Conservation (phyloP, 2,113 vertebrate species). For the Periophthalmodon schlosseri region DNA sequence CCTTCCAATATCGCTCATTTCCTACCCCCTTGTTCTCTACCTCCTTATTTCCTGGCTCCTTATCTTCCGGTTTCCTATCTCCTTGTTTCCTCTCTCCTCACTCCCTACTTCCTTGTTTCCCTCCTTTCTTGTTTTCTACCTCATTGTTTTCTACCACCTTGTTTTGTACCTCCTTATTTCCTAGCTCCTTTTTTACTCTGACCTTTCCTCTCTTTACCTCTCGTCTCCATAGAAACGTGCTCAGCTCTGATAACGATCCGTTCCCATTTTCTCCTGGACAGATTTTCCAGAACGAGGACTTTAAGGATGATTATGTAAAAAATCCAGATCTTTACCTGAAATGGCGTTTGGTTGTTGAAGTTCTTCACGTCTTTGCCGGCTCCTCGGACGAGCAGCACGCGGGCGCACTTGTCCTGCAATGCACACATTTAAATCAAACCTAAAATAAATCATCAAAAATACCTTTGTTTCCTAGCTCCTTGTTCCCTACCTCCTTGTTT, state of each 20-base stretch:
- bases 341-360: slow-evolving; percentile 93
- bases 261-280: neutral
- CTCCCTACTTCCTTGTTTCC: too few species aligned
- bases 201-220: neutral
- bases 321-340: slow-evolving; percentile 82
- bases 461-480: neutral
- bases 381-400: slow-evolving; percentile 90
- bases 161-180: neutral
- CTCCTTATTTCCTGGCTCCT: too few species aligned
- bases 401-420: slow-evolving; percentile 88
- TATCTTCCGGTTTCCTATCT: too few species aligned
- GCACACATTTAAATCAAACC: neutral
- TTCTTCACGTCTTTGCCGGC: slow-evolving; percentile 94
- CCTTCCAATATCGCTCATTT: too few species aligned
- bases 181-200: neutral
- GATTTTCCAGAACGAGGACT: neutral
- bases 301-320: too few species aligned
- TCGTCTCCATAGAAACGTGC: slow-evolving; percentile 60
- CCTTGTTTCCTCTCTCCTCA: too few species aligned
- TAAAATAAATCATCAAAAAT: too few species aligned
- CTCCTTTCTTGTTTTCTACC: too few species aligned
- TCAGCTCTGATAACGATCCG: neutral
- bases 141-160: neutral
- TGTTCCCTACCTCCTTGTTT: neutral
- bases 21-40: too few species aligned